phyloP scores from a whole-genome alignment of 2,797 vertebrate species.

The Lagocephalus sceleratus region DNA sequence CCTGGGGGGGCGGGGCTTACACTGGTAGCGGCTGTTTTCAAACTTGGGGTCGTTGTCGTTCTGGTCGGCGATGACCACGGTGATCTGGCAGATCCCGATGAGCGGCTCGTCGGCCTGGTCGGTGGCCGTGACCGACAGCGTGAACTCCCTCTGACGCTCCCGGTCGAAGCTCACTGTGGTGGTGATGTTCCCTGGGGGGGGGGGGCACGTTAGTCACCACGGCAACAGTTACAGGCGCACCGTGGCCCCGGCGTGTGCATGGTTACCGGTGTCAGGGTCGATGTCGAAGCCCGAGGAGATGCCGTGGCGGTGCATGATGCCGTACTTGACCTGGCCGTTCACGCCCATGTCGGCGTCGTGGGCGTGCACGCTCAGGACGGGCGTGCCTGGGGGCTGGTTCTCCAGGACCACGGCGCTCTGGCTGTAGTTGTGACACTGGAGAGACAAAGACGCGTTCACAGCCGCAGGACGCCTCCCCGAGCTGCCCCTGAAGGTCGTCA shows the following conservation, averaged over 20 bases:
- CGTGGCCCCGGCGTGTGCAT: not conserved
- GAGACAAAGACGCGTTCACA: not conserved
- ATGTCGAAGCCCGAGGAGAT: slow-evolving; percentile 80
- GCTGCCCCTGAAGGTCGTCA: slow-evolving; percentile 38
- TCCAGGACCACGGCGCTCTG: slow-evolving; percentile 81
- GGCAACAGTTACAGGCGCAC: no score
- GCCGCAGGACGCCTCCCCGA: not conserved
- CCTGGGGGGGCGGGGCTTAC: slow-evolving; percentile 68
- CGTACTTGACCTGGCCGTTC: slow-evolving; percentile 87
- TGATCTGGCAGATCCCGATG: slow-evolving; percentile 84
- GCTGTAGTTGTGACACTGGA: slow-evolving; percentile 85
- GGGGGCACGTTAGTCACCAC: not conserved
- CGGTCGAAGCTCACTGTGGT: slow-evolving; percentile 82
- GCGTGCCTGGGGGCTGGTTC: slow-evolving; percentile 83
- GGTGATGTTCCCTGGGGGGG: slow-evolving; percentile 78
- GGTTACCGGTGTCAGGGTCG: slow-evolving; percentile 79
- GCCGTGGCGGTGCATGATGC: slow-evolving; percentile 85
- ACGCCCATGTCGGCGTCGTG: slow-evolving; percentile 83
- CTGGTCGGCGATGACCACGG: slow-evolving; percentile 78
- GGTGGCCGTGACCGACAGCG: slow-evolving; percentile 81
- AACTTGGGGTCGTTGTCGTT: slow-evolving; percentile 91
- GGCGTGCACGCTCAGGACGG: slow-evolving; percentile 80
- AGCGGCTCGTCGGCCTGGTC: slow-evolving; percentile 86
- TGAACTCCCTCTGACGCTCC: slow-evolving; percentile 83
- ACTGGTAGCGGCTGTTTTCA: slow-evolving; percentile 87